Evolutionary conservation across 2,797 vertebrate genomes (phyloP).

Genomic region (Botia kubotai): DNA sequence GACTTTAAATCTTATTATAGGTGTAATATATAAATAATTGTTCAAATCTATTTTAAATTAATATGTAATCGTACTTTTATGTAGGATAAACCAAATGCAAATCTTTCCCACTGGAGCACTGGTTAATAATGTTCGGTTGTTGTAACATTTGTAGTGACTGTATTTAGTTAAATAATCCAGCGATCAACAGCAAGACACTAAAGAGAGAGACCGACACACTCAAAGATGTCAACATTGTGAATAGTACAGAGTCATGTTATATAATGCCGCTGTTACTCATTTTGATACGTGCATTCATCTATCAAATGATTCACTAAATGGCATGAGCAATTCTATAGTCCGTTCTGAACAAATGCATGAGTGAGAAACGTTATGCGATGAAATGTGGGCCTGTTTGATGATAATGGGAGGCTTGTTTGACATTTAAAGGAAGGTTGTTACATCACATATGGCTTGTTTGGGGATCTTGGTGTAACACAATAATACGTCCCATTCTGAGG

Average conservation of each 20-base stretch:
- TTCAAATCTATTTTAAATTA: too few species aligned
- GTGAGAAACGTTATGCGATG: slow-evolving; percentile 25
- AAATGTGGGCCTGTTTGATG: slow-evolving; percentile 1
- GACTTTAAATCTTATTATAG: too few species aligned
- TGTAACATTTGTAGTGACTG: background rate
- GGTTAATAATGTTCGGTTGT: background rate
- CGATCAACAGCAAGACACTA: background rate
- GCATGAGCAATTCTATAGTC: slow-evolving; percentile 23
- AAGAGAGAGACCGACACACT: background rate
- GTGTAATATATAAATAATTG: too few species aligned
- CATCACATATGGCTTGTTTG: slow-evolving; percentile 9
- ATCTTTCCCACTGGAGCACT: too few species aligned
- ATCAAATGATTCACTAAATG: slow-evolving; percentile 26
- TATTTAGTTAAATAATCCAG: background rate
- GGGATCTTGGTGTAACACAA: background rate
- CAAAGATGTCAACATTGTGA: slow-evolving; percentile 7
- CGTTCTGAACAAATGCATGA: slow-evolving; percentile 4
- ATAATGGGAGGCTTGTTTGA: slow-evolving; percentile 40
- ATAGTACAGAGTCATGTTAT: slow-evolving; percentile 2
- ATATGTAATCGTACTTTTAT: too few species aligned
- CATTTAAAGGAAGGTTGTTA: slow-evolving; percentile 31
- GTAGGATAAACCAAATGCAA: too few species aligned
- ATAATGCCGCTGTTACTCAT: background rate
- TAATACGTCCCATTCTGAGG: background rate
- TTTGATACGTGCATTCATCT: slow-evolving; percentile 44